Percentiles rank a stretch among this genome's conserved stretches.
These are phyloP conservation scores for Thalassoma bifasciatum DNA, from an alignment of 2,113 vertebrate genomes.

Conservation along the genomic window DNA sequence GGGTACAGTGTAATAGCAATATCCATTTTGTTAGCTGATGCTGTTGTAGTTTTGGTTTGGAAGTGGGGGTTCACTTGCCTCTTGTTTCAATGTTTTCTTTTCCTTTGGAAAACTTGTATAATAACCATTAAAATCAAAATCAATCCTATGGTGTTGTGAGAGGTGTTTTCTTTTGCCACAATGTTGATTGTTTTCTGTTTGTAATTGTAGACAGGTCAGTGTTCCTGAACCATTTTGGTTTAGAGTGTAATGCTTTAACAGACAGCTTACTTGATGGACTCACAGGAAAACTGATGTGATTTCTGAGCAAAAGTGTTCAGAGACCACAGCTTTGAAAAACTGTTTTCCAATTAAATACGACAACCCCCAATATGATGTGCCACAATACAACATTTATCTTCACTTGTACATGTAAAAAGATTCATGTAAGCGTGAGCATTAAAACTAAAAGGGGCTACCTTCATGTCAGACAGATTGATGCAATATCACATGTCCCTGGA, in stretches of 20 bases:
- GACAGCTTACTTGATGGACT: too few species aligned
- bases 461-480: too few species aligned
- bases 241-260: too few species aligned
- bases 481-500: too few species aligned
- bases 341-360: too few species aligned
- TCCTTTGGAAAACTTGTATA: conserved; percentile 79
- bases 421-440: too few species aligned
- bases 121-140: conserved; percentile 83
- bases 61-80: conserved; percentile 75
- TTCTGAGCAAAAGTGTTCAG: background rate
- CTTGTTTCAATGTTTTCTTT: conserved; percentile 80
- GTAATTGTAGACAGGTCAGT: background rate
- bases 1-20: conserved; percentile 80
- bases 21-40: conserved; percentile 77
- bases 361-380: too few species aligned
- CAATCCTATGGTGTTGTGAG: conserved; percentile 41
- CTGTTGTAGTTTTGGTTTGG: conserved; percentile 81
- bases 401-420: too few species aligned
- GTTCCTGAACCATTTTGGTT: background rate
- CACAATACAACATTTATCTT: too few species aligned
- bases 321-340: too few species aligned
- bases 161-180: conserved; percentile 1
- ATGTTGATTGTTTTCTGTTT: background rate
- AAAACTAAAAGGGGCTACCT: too few species aligned
- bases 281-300: background rate